Percentiles rank a stretch among this genome's conserved stretches.
Evolutionary conservation across 2,113 vertebrate genomes (phyloP).

Genomic region (Sebastes fasciatus): DNA sequence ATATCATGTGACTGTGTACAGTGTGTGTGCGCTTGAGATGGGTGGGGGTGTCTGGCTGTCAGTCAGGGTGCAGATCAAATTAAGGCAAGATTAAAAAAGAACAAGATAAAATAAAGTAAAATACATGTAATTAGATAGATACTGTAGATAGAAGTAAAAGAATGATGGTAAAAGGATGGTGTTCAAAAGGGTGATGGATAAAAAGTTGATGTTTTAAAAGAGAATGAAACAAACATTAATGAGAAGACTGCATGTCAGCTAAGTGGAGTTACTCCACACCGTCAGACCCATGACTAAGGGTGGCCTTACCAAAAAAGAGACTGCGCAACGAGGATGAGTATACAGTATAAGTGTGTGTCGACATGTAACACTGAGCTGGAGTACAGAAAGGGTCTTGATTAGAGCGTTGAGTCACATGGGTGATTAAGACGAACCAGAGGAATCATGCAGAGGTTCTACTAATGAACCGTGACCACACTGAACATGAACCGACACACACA

Average conservation of each 20-base stretch:
- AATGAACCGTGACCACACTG: slow-evolving; percentile 72
- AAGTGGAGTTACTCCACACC: slow-evolving; percentile 17
- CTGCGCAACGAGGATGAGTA: slow-evolving; percentile 10
- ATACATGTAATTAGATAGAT: too few species aligned
- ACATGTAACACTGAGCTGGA: not conserved
- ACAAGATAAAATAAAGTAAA: too few species aligned
- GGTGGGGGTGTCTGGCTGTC: too few species aligned
- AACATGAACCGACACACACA: slow-evolving; percentile 28
- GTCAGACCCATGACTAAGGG: slow-evolving; percentile 13
- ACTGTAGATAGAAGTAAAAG: too few species aligned
- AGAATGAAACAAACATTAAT: not conserved
- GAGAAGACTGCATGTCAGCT: not conserved
- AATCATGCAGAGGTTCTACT: slow-evolving; percentile 68
- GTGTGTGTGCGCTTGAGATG: too few species aligned
- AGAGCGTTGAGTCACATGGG: slow-evolving; percentile 57
- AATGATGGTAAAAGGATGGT: too few species aligned
- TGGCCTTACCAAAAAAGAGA: slow-evolving; percentile 13
- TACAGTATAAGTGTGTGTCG: not conserved
- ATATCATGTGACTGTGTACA: too few species aligned
- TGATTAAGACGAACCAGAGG: slow-evolving; percentile 71
- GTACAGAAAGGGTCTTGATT: slow-evolving; percentile 61
- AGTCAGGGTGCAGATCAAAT: too few species aligned
- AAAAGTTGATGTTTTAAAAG: too few species aligned
- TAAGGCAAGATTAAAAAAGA: too few species aligned
- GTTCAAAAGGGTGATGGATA: too few species aligned